These are phyloP conservation scores for Pocota personata DNA, from an alignment of 2,888 invertebrate genomes.

Conservation along the genomic window DNA sequence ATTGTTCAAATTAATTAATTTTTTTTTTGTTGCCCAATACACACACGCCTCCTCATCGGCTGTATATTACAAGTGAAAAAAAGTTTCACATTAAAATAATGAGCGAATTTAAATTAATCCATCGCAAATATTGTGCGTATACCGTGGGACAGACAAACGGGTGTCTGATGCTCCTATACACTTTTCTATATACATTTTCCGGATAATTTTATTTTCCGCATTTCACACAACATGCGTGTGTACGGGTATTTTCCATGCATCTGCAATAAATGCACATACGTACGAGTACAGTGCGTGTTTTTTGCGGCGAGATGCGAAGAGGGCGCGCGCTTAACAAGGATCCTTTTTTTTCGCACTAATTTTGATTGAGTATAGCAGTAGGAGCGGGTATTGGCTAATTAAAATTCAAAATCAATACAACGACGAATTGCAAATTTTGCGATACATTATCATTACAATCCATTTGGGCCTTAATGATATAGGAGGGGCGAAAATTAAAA, in stretches of 20 bases:
- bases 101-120: slow-evolving; percentile 72
- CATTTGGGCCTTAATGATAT: slow-evolving; percentile 47
- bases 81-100: slow-evolving; percentile 60
- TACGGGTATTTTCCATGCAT: not conserved
- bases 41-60: not conserved
- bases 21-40: slow-evolving; percentile 32
- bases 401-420: slow-evolving; percentile 62
- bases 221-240: slow-evolving; percentile 21
- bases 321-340: not conserved
- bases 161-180: not conserved
- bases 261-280: not conserved
- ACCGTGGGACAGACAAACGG: slow-evolving; percentile 9
- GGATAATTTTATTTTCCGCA: slow-evolving; percentile 12
- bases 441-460: slow-evolving; percentile 60
- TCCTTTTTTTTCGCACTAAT: slow-evolving; percentile 30
- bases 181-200: not conserved
- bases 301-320: not conserved
- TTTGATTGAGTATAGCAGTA: slow-evolving; percentile 53
- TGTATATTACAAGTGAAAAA: slow-evolving; percentile 9
- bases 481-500: not conserved
- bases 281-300: not conserved
- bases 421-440: slow-evolving; percentile 46
- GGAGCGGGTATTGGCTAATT: slow-evolving; percentile 58
- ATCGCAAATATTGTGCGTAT: slow-evolving; percentile 65
- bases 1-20: slow-evolving; percentile 73